phyloP scores from a whole-genome alignment of 2,888 invertebrate species.

The Scelioninae gen. 1 region DNA sequence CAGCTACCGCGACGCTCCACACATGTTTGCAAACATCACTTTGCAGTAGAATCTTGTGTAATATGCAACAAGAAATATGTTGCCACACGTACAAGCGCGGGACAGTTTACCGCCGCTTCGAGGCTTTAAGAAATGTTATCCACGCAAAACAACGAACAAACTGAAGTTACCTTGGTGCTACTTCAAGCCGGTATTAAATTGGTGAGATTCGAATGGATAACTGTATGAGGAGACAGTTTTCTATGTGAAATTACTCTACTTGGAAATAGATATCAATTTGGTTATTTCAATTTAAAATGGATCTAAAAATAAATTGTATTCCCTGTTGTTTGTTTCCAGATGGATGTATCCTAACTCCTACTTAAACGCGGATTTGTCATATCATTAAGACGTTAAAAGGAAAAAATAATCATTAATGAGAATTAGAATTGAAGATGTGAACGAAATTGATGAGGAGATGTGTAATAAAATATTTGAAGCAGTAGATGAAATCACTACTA shows the following conservation, averaged over 20 bases:
- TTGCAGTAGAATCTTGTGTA: slow-evolving; percentile 56
- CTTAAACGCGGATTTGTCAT: too few species aligned
- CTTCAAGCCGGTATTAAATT: too few species aligned
- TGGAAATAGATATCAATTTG: too few species aligned
- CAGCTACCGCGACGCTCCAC: slow-evolving; percentile 78
- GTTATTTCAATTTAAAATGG: too few species aligned
- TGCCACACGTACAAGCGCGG: slow-evolving; percentile 43
- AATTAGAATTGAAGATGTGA: too few species aligned
- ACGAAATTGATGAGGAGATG: too few species aligned
- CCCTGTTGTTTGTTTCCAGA: too few species aligned
- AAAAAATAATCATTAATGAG: too few species aligned
- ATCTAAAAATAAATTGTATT: too few species aligned
- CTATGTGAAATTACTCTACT: background rate
- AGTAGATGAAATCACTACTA: background rate
- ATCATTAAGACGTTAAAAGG: too few species aligned
- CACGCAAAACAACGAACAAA: slow-evolving; percentile 20
- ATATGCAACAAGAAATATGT: slow-evolving; percentile 62
- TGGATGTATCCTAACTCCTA: too few species aligned
- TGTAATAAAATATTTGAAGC: too few species aligned
- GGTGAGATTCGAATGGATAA: slow-evolving; percentile 3
- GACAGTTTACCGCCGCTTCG: slow-evolving; percentile 49
- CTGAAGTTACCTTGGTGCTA: slow-evolving; percentile 18
- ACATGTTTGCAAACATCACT: slow-evolving; percentile 70
- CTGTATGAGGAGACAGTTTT: background rate
- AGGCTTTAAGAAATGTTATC: slow-evolving; percentile 36